These are phyloP conservation scores for Lepilemur ruficaudatus DNA, from an alignment of 2,797 vertebrate species.

Conservation along the genomic window DNA sequence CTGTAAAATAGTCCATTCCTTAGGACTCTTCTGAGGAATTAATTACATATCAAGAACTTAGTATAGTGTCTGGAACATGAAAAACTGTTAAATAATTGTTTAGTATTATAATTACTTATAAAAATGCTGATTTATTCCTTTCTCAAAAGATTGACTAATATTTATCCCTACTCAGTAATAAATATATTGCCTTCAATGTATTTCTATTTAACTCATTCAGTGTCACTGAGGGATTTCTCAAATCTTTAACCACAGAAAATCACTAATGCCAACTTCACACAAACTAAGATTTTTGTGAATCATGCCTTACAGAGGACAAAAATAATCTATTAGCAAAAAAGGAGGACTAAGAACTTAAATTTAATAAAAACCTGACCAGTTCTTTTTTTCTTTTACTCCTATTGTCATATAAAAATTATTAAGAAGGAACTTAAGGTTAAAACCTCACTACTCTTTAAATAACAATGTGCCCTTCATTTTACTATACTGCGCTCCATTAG, in stretches of 20 bases:
- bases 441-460: not conserved
- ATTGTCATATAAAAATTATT: not conserved
- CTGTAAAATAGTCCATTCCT: not conserved
- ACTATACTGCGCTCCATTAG: not conserved
- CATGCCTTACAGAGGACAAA: not conserved
- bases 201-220: not conserved
- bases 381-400: not conserved
- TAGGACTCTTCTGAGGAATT: not conserved
- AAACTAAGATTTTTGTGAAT: not conserved
- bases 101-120: not conserved
- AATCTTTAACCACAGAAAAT: not conserved
- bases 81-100: not conserved
- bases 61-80: not conserved
- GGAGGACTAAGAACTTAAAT: not conserved
- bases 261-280: not conserved
- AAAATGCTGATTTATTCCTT: not conserved
- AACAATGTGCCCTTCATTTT: not conserved
- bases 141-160: not conserved
- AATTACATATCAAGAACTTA: not conserved
- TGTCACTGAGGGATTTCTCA: not conserved
- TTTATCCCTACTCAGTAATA: not conserved
- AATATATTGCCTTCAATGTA: not conserved
- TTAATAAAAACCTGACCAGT: not conserved
- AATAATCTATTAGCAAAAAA: not conserved
- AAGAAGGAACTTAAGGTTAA: not conserved